A percentile compares a stretch with the other conserved stretches of the same genome.
phyloP scores from a whole-genome alignment of 2,888 invertebrate species.

The Agonopterix subpropinquella region DNA sequence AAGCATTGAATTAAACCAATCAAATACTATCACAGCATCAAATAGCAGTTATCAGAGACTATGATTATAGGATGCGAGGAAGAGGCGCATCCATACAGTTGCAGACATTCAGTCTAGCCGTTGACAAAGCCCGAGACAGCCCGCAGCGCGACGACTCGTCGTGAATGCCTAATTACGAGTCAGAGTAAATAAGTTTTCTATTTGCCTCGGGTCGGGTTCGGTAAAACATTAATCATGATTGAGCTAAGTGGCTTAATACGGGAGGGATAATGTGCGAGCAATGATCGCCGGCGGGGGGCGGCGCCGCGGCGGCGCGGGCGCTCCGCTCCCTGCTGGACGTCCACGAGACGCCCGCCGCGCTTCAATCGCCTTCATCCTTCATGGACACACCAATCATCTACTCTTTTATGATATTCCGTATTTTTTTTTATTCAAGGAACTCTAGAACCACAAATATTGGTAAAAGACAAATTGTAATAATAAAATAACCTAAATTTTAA shows the following conservation, averaged over 20 bases:
- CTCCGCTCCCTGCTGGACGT: constrained; percentile 35
- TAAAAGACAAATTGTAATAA: too few species aligned
- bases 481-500: too few species aligned
- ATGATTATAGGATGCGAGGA: background rate
- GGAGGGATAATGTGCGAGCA: constrained; percentile 69
- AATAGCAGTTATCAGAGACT: too few species aligned
- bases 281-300: constrained; percentile 70
- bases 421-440: background rate
- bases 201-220: constrained; percentile 67
- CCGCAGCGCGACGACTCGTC: constrained; percentile 61
- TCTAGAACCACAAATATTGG: background rate
- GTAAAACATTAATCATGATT: constrained; percentile 76
- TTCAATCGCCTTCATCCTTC: constrained; percentile 6
- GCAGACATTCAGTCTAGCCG: constrained; percentile 60
- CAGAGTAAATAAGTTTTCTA: constrained; percentile 73
- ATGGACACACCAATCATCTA: constrained; percentile 7
- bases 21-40: too few species aligned
- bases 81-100: constrained; percentile 28
- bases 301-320: constrained; percentile 54
- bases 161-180: constrained; percentile 73
- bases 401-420: constrained; percentile 2
- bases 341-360: constrained; percentile 18
- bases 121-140: constrained; percentile 57
- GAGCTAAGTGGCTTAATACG: constrained; percentile 77
- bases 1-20: too few species aligned